Percentiles rank a stretch among this genome's conserved stretches.
These are phyloP conservation scores for Corella eumyota DNA, from an alignment of 23 tunicate species.

Conservation along the genomic window DNA sequence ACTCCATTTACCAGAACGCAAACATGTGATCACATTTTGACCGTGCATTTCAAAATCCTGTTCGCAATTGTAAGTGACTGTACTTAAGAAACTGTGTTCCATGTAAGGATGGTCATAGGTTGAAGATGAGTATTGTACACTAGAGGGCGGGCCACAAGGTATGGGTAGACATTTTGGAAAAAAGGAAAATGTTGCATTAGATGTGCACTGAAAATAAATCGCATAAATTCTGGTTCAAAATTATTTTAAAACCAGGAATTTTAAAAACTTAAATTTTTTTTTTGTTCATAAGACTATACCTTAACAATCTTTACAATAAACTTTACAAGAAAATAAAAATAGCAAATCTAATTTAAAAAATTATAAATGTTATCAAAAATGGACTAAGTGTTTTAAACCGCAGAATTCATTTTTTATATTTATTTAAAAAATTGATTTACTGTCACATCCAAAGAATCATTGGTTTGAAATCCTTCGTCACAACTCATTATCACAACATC, in stretches of 20 bases:
- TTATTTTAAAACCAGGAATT: not conserved
- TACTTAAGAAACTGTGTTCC: conserved; percentile 29
- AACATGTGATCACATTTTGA: conserved; percentile 1
- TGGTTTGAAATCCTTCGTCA: conserved; percentile 18
- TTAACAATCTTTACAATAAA: not conserved
- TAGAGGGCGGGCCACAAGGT: conserved; percentile 40
- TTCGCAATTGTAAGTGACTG: conserved; percentile 21
- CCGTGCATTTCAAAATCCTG: conserved; percentile 32
- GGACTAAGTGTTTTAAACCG: no score
- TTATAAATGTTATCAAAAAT: no score
- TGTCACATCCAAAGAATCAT: no score
- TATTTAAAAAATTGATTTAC: no score
- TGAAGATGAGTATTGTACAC: conserved; percentile 8
- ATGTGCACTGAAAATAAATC: conserved; percentile 22
- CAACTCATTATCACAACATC: conserved; percentile 7
- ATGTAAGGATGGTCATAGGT: conserved; percentile 15
- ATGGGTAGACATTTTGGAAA: conserved; percentile 37
- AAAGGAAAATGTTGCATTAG: conserved; percentile 9
- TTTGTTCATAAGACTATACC: not conserved
- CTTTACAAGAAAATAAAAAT: no score
- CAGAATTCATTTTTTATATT: no score
- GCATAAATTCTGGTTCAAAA: no score
- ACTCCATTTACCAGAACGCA: conserved; percentile 13
- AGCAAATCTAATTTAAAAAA: no score
- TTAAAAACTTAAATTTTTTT: no score